These are phyloP conservation scores for Sinocyclocheilus anshuiensis DNA, from an alignment of 2,113 vertebrate genomes.

Conservation along the genomic window DNA sequence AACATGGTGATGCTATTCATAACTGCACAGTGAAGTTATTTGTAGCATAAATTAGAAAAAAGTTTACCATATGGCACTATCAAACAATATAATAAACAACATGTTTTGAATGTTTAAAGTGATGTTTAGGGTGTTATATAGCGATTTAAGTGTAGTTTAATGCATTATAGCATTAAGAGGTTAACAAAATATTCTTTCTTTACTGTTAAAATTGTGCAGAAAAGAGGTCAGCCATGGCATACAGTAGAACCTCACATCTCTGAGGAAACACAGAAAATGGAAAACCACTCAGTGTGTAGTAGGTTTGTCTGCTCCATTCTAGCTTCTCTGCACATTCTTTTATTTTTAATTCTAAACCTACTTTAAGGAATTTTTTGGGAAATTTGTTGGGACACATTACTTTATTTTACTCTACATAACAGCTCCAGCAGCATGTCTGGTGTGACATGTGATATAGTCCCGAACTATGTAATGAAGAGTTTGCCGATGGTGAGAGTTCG, in stretches of 20 bases:
- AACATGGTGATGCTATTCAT: neutral
- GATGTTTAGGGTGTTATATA: too few species aligned
- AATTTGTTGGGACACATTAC: neutral
- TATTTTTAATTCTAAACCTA: neutral
- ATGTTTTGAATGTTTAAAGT: too few species aligned
- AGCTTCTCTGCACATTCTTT: neutral
- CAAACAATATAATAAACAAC: neutral
- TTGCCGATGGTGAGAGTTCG: constrained; percentile 67
- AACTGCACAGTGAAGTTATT: neutral
- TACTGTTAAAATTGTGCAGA: constrained; percentile 62
- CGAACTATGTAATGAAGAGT: constrained; percentile 62
- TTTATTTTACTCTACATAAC: neutral
- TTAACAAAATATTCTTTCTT: neutral
- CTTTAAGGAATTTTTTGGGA: neutral
- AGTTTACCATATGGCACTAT: neutral
- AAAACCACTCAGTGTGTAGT: constrained; percentile 39
- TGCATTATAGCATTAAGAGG: too few species aligned
- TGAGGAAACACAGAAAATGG: constrained; percentile 37
- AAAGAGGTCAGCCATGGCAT: constrained; percentile 72
- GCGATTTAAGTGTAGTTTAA: too few species aligned
- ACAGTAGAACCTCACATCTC: constrained; percentile 27
- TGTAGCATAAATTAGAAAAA: neutral
- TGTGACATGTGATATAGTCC: constrained; percentile 51
- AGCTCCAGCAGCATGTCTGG: neutral
- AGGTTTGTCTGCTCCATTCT: constrained; percentile 52